phyloP scores from a whole-genome alignment of 2,113 vertebrate species.

The Pardalotus punctatus region DNA sequence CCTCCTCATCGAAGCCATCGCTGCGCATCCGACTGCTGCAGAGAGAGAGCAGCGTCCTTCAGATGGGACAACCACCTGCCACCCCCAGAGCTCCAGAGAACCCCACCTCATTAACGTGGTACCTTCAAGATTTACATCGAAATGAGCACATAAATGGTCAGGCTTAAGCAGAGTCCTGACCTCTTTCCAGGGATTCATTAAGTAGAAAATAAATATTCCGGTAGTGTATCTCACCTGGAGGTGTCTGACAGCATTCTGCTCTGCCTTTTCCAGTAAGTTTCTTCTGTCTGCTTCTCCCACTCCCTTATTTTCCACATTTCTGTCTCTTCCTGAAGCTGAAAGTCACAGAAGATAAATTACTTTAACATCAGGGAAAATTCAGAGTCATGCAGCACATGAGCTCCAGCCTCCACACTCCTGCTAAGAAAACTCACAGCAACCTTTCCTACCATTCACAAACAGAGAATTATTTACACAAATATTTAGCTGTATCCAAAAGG shows the following conservation, averaged over 20 bases:
- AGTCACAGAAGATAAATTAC: not conserved
- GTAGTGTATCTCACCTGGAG: constrained; percentile 54
- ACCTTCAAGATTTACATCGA: not conserved
- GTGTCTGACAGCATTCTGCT: constrained; percentile 68
- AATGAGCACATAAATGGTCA: not conserved
- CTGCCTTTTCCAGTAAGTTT: constrained; percentile 69
- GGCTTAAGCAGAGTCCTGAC: not conserved
- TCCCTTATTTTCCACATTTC: constrained; percentile 98
- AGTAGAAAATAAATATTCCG: not conserved
- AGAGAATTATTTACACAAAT: not conserved
- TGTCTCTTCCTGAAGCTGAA: constrained; percentile 92
- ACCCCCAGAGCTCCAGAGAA: not conserved
- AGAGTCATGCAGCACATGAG: fast-evolving
- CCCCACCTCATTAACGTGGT: fast-evolving
- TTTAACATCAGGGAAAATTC: not conserved
- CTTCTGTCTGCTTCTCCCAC: constrained; percentile 82
- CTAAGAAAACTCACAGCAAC: not conserved
- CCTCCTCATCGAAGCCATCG: constrained; percentile 84
- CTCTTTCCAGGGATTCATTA: not conserved
- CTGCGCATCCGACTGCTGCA: constrained; percentile 88
- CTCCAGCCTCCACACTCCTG: not conserved
- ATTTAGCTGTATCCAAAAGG: not conserved
- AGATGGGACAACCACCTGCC: not conserved
- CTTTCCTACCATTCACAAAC: not conserved
- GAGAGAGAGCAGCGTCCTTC: constrained; percentile 16